Evolutionary conservation across 2,113 vertebrate species (phyloP).

Genomic region (Perognathus longimembris): DNA sequence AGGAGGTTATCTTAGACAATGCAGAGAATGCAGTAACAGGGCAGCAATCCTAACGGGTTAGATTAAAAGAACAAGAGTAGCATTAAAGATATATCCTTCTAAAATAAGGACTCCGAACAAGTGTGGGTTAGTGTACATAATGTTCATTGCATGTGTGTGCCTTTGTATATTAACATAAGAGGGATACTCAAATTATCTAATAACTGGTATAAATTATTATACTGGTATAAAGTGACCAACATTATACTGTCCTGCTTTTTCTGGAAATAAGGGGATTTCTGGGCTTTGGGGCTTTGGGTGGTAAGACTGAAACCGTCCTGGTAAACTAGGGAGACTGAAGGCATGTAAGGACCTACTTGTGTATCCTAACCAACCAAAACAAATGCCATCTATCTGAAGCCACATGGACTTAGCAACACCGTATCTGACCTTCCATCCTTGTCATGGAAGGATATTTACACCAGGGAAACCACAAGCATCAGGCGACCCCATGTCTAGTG

Average conservation of each 20-base stretch:
- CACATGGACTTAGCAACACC: rapidly evolving
- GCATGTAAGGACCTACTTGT: neutral
- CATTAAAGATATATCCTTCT: neutral
- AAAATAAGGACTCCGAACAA: neutral
- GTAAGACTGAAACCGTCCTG: neutral
- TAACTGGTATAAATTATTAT: neutral
- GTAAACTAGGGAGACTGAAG: neutral
- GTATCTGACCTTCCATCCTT: neutral
- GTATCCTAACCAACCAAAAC: neutral
- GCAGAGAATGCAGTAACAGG: neutral
- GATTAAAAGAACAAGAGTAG: neutral
- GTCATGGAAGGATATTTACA: neutral
- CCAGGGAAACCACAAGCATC: neutral
- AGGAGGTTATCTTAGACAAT: neutral
- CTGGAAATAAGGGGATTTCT: neutral
- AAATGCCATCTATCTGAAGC: neutral
- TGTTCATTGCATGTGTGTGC: neutral
- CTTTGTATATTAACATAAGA: neutral
- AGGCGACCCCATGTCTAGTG: neutral
- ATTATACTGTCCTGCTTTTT: neutral
- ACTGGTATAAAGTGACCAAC: neutral
- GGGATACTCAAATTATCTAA: neutral
- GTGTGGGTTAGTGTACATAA: neutral
- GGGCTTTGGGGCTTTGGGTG: neutral
- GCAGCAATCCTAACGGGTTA: neutral